phyloP scores from a whole-genome alignment of 2,113 vertebrate species.

The Microcebus jonahi region DNA sequence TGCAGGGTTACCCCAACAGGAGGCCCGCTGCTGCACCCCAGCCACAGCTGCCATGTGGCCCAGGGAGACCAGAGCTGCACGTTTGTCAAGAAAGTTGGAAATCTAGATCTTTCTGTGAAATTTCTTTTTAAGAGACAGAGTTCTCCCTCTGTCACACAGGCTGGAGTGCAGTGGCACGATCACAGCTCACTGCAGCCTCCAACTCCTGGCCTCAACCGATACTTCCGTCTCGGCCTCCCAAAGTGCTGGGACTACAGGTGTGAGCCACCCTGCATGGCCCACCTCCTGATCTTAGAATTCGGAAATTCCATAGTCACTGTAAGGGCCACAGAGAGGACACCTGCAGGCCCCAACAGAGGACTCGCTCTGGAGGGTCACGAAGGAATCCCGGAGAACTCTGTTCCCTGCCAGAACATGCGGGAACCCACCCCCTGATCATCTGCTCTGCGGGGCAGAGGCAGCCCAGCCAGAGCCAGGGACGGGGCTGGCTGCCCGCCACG shows the following conservation, averaged over 20 bases:
- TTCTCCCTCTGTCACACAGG: too few species aligned
- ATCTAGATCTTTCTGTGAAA: too few species aligned
- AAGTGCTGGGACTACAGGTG: too few species aligned
- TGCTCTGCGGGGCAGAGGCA: accelerated
- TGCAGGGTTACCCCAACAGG: not conserved
- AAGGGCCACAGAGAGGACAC: not conserved
- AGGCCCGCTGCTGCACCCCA: not conserved
- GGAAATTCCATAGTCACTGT: not conserved
- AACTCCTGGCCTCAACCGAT: too few species aligned
- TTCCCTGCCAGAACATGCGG: not conserved
- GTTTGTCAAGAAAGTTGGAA: not conserved
- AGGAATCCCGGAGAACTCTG: not conserved
- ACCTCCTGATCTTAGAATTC: not conserved
- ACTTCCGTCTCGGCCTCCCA: too few species aligned
- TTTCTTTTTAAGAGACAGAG: too few species aligned
- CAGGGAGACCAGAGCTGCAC: not conserved
- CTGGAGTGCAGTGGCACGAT: too few species aligned
- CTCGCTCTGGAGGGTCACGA: not conserved
- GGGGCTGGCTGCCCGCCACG: too few species aligned
- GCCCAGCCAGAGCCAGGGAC: not conserved
- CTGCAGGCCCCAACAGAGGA: accelerated
- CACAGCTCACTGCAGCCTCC: too few species aligned
- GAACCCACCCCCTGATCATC: not conserved
- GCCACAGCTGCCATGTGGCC: not conserved
- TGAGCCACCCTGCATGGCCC: too few species aligned